These are phyloP conservation scores for Astyanax mexicanus DNA, from an alignment of 2,797 vertebrate genomes.

Conservation along the genomic window DNA sequence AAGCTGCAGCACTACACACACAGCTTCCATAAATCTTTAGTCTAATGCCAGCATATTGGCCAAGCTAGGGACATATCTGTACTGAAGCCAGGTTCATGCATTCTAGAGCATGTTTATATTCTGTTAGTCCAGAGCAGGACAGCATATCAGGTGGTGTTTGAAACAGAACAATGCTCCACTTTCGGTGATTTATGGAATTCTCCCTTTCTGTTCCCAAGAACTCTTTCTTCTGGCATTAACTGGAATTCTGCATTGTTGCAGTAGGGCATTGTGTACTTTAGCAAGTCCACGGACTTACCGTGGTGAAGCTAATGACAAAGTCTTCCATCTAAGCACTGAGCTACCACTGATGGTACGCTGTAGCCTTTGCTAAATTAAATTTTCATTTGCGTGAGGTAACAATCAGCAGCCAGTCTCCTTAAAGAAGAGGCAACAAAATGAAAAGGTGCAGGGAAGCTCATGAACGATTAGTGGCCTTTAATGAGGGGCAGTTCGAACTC, in stretches of 20 bases:
- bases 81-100: not conserved
- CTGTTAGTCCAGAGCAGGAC: not conserved
- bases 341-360: no score
- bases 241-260: not conserved
- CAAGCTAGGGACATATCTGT: not conserved
- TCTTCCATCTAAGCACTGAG: no score
- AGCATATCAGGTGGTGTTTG: not conserved
- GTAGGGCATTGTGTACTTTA: not conserved
- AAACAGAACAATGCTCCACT: not conserved
- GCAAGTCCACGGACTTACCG: no score
- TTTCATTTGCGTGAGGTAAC: no score
- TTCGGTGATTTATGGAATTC: not conserved
- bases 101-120: conserved; percentile 2
- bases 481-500: not conserved
- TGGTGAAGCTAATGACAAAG: no score
- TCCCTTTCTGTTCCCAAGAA: not conserved
- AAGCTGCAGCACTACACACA: not conserved
- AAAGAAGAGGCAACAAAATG: not conserved
- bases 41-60: conserved; percentile 6
- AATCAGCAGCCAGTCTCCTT: no score
- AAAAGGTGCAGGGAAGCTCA: not conserved
- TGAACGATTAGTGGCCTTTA: not conserved
- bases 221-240: not conserved
- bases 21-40: conserved; percentile 7
- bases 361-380: no score